These are phyloP conservation scores for Rafetus swinhoei DNA, from an alignment of 2,113 vertebrate genomes.

Conservation along the genomic window DNA sequence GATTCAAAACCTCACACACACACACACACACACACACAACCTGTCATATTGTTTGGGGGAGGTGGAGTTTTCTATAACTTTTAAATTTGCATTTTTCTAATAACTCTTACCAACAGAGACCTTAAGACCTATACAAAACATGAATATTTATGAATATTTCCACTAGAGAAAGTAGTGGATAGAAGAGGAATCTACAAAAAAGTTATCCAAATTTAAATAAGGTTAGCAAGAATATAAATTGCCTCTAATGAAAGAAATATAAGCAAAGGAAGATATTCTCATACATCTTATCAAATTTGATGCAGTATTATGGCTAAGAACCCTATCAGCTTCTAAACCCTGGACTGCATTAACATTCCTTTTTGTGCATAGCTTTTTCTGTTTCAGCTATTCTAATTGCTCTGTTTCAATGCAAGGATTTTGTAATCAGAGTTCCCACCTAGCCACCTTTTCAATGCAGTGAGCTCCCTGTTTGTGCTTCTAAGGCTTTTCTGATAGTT, in stretches of 20 bases:
- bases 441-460: not conserved
- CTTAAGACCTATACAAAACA: not conserved
- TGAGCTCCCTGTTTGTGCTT: not conserved
- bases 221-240: not conserved
- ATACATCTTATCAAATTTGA: not conserved
- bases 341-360: rapidly evolving
- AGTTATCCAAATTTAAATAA: not conserved
- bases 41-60: not conserved
- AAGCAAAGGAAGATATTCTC: not conserved
- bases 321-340: not conserved
- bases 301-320: not conserved
- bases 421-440: not conserved
- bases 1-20: not conserved
- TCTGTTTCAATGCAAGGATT: not conserved
- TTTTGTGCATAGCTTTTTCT: not conserved
- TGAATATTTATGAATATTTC: not conserved
- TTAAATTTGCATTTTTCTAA: not conserved
- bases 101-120: not conserved
- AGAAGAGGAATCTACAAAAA: not conserved
- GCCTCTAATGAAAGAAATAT: not conserved
- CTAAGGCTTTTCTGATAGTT: not conserved
- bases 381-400: rapidly evolving
- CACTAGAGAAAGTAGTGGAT: not conserved
- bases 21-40: not conserved
- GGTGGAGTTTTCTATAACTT: not conserved